phyloP scores from a whole-genome alignment of 2,888 invertebrate genomes.

The Pristionchus arcanus region DNA sequence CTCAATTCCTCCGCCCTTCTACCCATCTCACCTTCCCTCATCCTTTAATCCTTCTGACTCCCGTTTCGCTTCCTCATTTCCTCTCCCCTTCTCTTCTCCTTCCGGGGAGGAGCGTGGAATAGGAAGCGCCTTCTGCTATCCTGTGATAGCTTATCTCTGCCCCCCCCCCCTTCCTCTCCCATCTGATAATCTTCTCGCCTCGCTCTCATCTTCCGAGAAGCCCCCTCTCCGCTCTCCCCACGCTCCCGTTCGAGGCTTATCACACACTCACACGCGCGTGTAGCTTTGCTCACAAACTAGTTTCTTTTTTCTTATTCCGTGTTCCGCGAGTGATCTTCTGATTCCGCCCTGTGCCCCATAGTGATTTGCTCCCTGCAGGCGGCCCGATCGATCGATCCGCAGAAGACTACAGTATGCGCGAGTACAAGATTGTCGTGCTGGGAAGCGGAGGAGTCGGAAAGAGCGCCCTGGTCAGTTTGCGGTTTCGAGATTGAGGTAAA shows the following conservation, averaged over 20 bases:
- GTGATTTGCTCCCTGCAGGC: background rate
- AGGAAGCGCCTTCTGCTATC: slow-evolving; percentile 3
- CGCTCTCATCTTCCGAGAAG: background rate
- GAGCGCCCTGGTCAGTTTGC: slow-evolving; percentile 87
- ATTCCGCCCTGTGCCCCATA: background rate
- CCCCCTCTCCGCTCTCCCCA: background rate
- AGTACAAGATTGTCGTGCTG: slow-evolving; percentile 99
- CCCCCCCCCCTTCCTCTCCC: background rate
- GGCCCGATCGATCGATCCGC: background rate
- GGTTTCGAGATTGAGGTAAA: background rate
- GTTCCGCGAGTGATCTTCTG: background rate
- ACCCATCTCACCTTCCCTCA: background rate
- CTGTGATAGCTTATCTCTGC: background rate
- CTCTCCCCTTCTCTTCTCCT: background rate
- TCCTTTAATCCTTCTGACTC: background rate
- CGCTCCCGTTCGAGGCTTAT: background rate
- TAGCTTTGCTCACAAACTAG: slow-evolving; percentile 11
- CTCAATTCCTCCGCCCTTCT: background rate
- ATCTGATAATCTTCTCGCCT: slow-evolving; percentile 44
- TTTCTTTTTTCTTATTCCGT: background rate
- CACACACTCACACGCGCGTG: background rate
- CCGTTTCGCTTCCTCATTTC: background rate
- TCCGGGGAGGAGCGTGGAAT: background rate
- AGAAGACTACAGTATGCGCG: slow-evolving; percentile 87
- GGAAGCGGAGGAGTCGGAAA: slow-evolving; percentile 99